These are phyloP conservation scores for Apteryx owenii DNA, from an alignment of 2,113 vertebrate genomes.

Conservation along the genomic window DNA sequence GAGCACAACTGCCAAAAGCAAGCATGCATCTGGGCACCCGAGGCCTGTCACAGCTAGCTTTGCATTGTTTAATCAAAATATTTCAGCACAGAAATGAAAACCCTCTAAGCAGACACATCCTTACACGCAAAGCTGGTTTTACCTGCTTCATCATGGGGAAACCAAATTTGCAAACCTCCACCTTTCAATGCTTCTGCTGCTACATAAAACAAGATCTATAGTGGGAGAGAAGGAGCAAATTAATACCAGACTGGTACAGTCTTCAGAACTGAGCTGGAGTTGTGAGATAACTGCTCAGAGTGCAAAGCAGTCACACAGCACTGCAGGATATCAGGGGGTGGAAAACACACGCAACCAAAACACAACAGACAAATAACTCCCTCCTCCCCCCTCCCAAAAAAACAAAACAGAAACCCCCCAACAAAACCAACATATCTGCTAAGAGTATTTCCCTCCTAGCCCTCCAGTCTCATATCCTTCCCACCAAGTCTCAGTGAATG, in stretches of 20 bases:
- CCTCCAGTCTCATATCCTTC: neutral
- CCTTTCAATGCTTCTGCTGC: neutral
- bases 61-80: conserved; percentile 31
- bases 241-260: neutral
- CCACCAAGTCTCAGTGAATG: neutral
- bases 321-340: neutral
- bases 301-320: fast-evolving
- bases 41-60: conserved; percentile 13
- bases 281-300: neutral
- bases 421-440: neutral
- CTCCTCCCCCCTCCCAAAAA: neutral
- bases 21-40: neutral
- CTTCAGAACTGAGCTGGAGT: neutral
- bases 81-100: conserved; percentile 2
- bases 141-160: neutral
- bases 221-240: neutral
- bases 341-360: no score
- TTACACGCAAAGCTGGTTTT: conserved; percentile 22
- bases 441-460: neutral
- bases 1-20: neutral
- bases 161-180: neutral
- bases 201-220: neutral
- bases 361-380: no score
- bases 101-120: neutral
- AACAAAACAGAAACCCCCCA: neutral